Base-by-base conservation (phyloP, 1,140 invertebrate genomes). In the Dinoponera quadriceps region DNA sequence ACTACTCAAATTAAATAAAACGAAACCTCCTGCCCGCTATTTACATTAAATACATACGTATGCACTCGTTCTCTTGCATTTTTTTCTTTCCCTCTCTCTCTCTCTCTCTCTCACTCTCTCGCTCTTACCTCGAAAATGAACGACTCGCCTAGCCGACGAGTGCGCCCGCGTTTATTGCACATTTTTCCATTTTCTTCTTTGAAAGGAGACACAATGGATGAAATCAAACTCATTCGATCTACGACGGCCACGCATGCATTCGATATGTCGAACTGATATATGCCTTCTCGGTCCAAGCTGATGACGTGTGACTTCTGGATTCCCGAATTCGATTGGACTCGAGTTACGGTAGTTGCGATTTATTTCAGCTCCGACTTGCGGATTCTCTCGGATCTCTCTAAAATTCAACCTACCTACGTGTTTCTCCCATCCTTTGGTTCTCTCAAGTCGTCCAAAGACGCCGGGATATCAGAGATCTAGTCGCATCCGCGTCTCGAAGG, bases 11-110 rank as follows among this genome's bases (percentile, higher is more conserved):
- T 93, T 93, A 93, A 93, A 93, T 94, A 92, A 94, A 92, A 89
- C 62, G 44, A 9, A 44, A 78, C 57, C 75, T 86, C 65, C 89
- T 87, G 90, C 87, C 82, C 81, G 77, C 91, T 94, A 94, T 94
- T 93, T 94, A 94, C 94, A 94, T 93, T 92, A 92, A 94, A 94
- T 91, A 91, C 92, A 94, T 90, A 91, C 85, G 65, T 81, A 85
- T 57, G 59, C 68, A 73, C 63, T 84, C 54, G 1, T 25, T 25
- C 27, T 29, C 9, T 69, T 33, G 57, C 0, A 29, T 25, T 22
- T 13, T 18, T 22, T 4, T 48, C 62, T 18, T 29, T 27, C 29
- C 27, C 44, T 14, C 69, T 33, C 59, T 0, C 54, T 25, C 57
- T 48, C 57, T 38, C 44, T 9, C 57, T 20, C 73, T 60, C 44